These are phyloP conservation scores for Spilosoma lubricipeda DNA, from an alignment of 2,888 invertebrate species.

Conservation along the genomic window DNA sequence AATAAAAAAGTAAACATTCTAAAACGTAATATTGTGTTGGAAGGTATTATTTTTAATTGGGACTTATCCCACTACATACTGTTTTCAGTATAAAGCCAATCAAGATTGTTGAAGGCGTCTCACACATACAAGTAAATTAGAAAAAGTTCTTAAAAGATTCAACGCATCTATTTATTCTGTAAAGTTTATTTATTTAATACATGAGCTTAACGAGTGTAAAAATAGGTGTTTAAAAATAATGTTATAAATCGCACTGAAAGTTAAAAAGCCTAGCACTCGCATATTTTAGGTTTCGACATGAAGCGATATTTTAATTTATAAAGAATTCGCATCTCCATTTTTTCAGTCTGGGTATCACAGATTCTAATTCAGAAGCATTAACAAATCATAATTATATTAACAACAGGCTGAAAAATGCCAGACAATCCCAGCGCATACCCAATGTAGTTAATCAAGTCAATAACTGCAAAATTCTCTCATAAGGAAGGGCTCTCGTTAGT, in stretches of 20 bases:
- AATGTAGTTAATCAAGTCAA: slow-evolving; percentile 7
- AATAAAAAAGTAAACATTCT: not conserved
- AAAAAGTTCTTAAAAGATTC: not conserved
- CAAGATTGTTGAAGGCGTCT: not conserved
- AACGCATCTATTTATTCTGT: not conserved
- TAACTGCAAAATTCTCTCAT: slow-evolving; percentile 23
- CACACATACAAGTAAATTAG: not conserved
- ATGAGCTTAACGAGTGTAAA: not conserved
- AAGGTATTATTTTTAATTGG: not conserved
- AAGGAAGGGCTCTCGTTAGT: slow-evolving; percentile 27
- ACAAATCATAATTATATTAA: not conserved
- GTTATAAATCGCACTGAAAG: not conserved
- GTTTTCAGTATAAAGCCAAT: not conserved
- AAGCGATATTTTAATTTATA: not conserved
- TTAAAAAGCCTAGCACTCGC: not conserved
- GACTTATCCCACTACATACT: not conserved
- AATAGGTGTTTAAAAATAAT: not conserved
- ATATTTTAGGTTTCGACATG: not conserved
- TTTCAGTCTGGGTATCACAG: not conserved
- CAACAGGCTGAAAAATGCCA: not conserved
- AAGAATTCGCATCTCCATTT: not conserved
- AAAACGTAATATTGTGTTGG: too few species aligned
- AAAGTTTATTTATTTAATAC: not conserved
- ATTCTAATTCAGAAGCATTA: not conserved
- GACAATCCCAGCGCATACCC: not conserved